Evolutionary conservation across 2,797 vertebrate species (phyloP).

Genomic region (Taeniopygia guttata): DNA sequence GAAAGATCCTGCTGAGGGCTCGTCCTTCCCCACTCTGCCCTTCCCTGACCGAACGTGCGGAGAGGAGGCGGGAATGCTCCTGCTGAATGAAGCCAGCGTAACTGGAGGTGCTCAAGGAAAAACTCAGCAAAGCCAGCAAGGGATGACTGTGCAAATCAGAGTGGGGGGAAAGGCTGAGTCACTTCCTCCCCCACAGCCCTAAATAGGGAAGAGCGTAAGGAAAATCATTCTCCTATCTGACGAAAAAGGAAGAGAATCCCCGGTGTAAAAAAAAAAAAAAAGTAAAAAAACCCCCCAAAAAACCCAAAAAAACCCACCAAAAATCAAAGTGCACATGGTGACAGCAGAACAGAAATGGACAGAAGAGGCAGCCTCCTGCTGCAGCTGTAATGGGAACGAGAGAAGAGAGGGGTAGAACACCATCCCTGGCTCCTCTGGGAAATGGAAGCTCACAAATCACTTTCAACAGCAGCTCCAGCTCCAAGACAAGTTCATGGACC

Average conservation of each 20-base stretch:
- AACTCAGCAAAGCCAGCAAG: neutral
- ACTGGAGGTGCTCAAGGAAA: neutral
- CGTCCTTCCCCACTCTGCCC: neutral
- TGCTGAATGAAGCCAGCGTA: neutral
- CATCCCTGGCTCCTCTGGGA: neutral
- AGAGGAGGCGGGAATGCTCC: neutral
- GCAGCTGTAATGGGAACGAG: neutral
- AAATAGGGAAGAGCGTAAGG: constrained; percentile 14
- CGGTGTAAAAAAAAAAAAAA: neutral
- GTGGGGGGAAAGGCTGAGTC: constrained; percentile 39
- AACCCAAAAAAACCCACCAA: no score
- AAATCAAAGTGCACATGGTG: neutral
- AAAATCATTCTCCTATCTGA: neutral
- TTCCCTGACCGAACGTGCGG: accelerated
- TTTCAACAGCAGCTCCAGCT: neutral
- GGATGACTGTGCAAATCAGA: constrained; percentile 17
- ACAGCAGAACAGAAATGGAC: neutral
- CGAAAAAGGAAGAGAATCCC: constrained; percentile 52
- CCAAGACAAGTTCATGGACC: neutral
- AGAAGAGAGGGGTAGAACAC: neutral
- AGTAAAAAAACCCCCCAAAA: neutral
- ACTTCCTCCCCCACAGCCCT: constrained; percentile 39
- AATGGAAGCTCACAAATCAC: neutral
- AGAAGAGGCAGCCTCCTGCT: neutral
- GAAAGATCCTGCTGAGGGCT: neutral